Percentiles rank a stretch among this genome's conserved stretches.
Conservation (phyloP, 2,113 vertebrate species). For the Abramis brama region DNA sequence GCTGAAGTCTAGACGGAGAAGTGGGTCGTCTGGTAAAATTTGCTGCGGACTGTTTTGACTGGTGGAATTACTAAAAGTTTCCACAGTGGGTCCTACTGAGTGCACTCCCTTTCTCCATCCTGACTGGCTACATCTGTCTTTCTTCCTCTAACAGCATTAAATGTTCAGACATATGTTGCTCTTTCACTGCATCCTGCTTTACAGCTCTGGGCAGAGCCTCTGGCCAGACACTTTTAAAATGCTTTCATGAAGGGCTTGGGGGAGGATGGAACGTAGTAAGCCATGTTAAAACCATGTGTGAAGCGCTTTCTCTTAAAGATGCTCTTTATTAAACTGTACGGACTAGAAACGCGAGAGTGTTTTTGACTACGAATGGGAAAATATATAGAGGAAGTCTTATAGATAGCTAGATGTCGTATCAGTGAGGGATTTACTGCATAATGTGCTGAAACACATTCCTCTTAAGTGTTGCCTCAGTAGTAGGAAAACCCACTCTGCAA, state of each 20-base stretch:
- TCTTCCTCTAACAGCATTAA: conserved; percentile 54
- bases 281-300: neutral
- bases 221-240: conserved; percentile 42
- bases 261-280: neutral
- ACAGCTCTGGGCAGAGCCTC: conserved; percentile 23
- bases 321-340: neutral
- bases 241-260: conserved; percentile 17
- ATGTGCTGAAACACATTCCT: conserved; percentile 55
- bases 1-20: neutral
- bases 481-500: conserved; percentile 38
- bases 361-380: conserved; percentile 9
- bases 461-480: neutral
- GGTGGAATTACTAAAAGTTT: conserved; percentile 42
- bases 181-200: conserved; percentile 37
- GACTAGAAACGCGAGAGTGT: neutral
- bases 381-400: neutral
- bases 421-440: conserved; percentile 1
- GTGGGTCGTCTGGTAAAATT: conserved; percentile 28
- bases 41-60: neutral
- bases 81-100: conserved; percentile 33
- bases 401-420: conserved; percentile 30
- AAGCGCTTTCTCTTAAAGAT: neutral
- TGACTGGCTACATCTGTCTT: conserved; percentile 42
- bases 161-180: conserved; percentile 53
- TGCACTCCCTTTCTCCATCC: conserved; percentile 31